These are phyloP conservation scores for Drosophila navojoa DNA, from an alignment of 1,140 invertebrate genomes.

Conservation along the genomic window DNA sequence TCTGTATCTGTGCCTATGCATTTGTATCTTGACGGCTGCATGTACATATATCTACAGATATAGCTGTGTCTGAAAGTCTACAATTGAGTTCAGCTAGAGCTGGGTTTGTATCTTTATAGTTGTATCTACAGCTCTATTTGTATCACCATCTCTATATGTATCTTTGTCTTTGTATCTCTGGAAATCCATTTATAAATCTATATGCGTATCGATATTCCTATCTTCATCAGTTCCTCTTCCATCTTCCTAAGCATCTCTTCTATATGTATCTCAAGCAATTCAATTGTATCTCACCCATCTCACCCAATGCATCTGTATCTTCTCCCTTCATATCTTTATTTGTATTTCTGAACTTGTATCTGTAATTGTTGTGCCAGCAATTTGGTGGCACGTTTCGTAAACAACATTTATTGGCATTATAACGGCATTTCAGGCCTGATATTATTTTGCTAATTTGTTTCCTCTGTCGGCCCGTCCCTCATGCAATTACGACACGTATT, in stretches of 20 bases:
- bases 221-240: no score
- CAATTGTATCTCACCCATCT: neutral
- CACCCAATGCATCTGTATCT: neutral
- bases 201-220: slow-evolving; percentile 5
- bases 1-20: slow-evolving; percentile 17
- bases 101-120: no score
- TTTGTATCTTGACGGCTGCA: neutral
- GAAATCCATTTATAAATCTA: slow-evolving; percentile 1
- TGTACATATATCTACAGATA: neutral
- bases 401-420: slow-evolving; percentile 75
- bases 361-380: neutral
- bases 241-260: slow-evolving; percentile 6
- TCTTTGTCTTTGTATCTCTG: neutral
- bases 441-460: slow-evolving; percentile 1
- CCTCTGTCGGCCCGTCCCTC: slow-evolving; percentile 16
- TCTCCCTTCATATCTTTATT: no score
- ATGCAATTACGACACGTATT: slow-evolving; percentile 77
- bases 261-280: neutral
- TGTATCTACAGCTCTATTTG: no score
- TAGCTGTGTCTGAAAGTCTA: neutral
- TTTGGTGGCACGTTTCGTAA: slow-evolving; percentile 67
- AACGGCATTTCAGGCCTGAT: slow-evolving; percentile 39
- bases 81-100: neutral
- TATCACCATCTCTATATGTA: no score
- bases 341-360: no score